Base-by-base conservation (phyloP, 2,888 invertebrate genomes). In the Portevinia maculata region DNA sequence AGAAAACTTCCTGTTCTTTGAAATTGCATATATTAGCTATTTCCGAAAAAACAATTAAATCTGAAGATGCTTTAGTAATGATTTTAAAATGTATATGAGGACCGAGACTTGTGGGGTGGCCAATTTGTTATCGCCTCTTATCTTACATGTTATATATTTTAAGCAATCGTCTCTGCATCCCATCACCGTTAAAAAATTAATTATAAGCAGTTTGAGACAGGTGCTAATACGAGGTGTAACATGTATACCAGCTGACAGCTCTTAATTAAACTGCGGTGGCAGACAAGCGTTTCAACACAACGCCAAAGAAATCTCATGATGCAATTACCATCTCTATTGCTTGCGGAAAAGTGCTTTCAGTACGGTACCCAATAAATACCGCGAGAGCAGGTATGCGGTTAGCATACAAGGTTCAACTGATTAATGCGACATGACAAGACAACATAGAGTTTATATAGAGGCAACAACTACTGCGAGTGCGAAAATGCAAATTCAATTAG, bases 1-100 rank as follows among this genome's bases (percentile, higher is more conserved):
- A n/a, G n/a, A n/a, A 48, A 48, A 65, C 64, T 41, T 65, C 30
- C n/a, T 30, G 30, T 52, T 39, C 17, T 52, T 28, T 9, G 30
- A 30, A 65, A 53, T 65, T 65, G 65, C 52, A 53, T 53, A 53
- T 13, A 65, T 53, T n/a, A n/a, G n/a, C n/a, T n/a, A 52, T 28
- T 32, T 53, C 32, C 13, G 19, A 44, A 55, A 55, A 34, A 34
- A 34, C 44, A 34, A 67, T 67, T 55, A 55, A 46, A n/a, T 15
- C 46, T 48, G 34, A 67, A 55, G 55, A 34, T 46, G 55, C 44
- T 57, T 57, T 34, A 30, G 46, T 55, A 57, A 39, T 69, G 34
- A 48, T 57, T 57, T 37, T 37, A 30, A 19, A 57, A 69, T 69
- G 46, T 57, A 48, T 30, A 37, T 57, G n/a, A 28, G n/a, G 9